These are phyloP conservation scores for Bursaphelenchus okinawaensis DNA, from an alignment of 2,888 invertebrate species.

Conservation along the genomic window DNA sequence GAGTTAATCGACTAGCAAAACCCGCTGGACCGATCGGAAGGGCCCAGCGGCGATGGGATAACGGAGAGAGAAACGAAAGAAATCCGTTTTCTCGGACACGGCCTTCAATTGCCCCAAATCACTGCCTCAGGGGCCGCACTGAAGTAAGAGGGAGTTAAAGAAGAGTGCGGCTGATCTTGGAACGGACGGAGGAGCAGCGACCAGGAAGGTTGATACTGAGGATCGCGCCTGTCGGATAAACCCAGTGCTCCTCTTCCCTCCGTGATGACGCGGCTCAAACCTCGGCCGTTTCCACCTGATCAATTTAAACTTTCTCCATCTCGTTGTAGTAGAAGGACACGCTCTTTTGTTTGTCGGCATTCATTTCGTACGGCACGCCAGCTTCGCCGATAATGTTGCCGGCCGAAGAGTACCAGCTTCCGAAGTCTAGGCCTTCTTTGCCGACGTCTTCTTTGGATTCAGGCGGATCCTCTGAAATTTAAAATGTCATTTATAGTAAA, in stretches of 20 bases:
- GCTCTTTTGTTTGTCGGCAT: slow-evolving; percentile 27
- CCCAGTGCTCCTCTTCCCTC: background rate
- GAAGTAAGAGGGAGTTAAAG: background rate
- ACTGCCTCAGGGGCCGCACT: background rate
- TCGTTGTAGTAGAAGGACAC: slow-evolving; percentile 32
- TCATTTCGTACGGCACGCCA: slow-evolving; percentile 26
- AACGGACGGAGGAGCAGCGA: background rate
- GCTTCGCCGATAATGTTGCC: slow-evolving; percentile 29
- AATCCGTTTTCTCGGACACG: background rate
- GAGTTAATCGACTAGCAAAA: background rate
- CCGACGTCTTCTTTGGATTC: slow-evolving; percentile 13
- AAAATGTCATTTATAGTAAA: slow-evolving; percentile 6
- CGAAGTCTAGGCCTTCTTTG: slow-evolving; percentile 23
- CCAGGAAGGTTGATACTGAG: background rate
- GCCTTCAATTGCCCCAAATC: background rate
- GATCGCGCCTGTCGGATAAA: background rate
- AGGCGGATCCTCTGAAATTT: slow-evolving; percentile 30
- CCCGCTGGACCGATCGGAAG: background rate
- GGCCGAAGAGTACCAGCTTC: slow-evolving; percentile 23
- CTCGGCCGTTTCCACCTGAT: background rate
- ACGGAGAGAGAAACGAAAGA: background rate
- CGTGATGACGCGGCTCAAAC: background rate
- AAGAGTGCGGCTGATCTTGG: background rate
- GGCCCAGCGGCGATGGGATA: background rate
- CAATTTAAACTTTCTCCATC: slow-evolving; percentile 3